Evolutionary conservation across 64 coral and sea anemone genomes (phyloP).

Genomic region (Stichodactyla helianthus): DNA sequence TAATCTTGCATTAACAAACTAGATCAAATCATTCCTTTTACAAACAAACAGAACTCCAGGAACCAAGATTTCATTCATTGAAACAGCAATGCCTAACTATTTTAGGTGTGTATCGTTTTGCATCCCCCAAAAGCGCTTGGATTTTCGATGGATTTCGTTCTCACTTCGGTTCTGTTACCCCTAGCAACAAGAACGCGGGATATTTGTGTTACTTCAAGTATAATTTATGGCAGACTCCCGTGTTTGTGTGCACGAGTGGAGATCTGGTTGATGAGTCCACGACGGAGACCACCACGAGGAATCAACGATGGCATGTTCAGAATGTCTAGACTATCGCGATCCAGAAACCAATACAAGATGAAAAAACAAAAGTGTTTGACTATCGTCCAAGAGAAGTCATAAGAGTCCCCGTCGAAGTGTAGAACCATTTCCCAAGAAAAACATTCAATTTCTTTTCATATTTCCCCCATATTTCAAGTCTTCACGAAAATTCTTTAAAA

Average conservation of each 20-base stretch:
- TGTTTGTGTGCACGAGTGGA: neutral
- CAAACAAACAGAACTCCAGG: too few relatives aligned
- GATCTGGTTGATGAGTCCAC: neutral
- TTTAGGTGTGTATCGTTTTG: too few relatives aligned
- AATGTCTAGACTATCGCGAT: neutral
- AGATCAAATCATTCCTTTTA: too few relatives aligned
- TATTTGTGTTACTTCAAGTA: neutral
- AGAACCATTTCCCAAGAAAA: neutral
- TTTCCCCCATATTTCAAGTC: neutral
- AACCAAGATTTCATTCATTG: too few relatives aligned
- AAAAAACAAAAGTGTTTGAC: neutral
- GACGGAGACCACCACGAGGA: neutral
- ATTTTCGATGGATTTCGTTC: too few relatives aligned
- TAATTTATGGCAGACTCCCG: neutral
- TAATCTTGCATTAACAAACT: too few relatives aligned
- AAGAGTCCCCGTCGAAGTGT: neutral
- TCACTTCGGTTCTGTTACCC: too few relatives aligned
- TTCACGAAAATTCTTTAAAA: neutral
- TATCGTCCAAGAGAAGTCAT: neutral
- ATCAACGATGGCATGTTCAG: neutral
- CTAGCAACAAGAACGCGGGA: neutral
- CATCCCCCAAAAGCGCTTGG: too few relatives aligned
- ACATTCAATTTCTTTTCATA: neutral
- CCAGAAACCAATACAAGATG: neutral
- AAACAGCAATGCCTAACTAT: too few relatives aligned